Evolutionary conservation across 2,797 vertebrate genomes (phyloP).

Genomic region (Gouania willdenowi): DNA sequence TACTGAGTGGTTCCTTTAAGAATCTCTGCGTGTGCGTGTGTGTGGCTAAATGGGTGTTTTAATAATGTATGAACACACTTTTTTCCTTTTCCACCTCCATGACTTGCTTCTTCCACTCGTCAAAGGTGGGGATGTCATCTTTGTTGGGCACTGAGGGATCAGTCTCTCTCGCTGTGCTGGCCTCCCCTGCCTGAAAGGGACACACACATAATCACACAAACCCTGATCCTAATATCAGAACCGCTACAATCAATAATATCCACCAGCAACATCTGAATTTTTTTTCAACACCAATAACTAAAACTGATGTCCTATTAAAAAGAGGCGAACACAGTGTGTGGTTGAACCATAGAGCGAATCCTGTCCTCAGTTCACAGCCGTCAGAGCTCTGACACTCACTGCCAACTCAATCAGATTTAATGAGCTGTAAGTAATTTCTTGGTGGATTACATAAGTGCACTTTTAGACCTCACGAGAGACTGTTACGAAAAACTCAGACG

Average conservation of each 20-base stretch:
- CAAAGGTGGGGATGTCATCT: constrained; percentile 95
- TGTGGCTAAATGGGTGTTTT: neutral
- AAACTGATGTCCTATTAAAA: neutral
- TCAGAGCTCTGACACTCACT: constrained; percentile 1
- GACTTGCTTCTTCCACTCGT: constrained; percentile 99
- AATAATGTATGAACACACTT: constrained; percentile 73
- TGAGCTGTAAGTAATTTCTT: constrained; percentile 44
- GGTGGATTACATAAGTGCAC: constrained; percentile 48
- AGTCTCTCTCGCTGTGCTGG: constrained; percentile 70
- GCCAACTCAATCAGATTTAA: constrained; percentile 19
- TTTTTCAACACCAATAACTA: too few relatives aligned
- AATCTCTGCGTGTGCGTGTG: too few relatives aligned
- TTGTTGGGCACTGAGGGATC: constrained; percentile 81
- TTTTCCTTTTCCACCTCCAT: constrained; percentile 99
- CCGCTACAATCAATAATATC: too few relatives aligned
- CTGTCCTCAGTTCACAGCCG: neutral
- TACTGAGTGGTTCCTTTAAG: too few relatives aligned
- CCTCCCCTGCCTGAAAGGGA: constrained; percentile 68
- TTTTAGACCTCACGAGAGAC: constrained; percentile 20
- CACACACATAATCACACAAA: neutral
- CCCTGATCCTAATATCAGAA: too few relatives aligned
- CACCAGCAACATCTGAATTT: too few relatives aligned
- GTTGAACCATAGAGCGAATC: neutral
- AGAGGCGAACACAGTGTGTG: neutral
- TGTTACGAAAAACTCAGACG: constrained; percentile 28